A percentile compares a stretch with the other conserved stretches of the same genome.
Conservation (phyloP, 1,140 invertebrate species). For the Drosophila tropicalis region DNA sequence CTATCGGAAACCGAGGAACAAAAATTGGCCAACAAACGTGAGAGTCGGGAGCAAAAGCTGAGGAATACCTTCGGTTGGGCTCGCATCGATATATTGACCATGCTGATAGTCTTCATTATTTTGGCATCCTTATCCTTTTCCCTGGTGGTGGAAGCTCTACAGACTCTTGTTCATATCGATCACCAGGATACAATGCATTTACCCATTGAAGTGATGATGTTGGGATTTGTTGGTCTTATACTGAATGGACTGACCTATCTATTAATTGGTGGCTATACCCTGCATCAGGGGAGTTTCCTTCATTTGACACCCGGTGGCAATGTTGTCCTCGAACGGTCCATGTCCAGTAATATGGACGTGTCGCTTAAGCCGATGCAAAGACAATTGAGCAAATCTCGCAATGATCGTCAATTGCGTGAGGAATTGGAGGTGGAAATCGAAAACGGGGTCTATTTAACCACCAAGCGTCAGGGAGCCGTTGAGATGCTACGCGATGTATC, state of each 20-base stretch:
- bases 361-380: conserved; percentile 83
- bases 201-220: conserved; percentile 84
- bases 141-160: conserved; percentile 90
- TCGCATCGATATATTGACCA: conserved; percentile 92
- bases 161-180: conserved; percentile 90
- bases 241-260: conserved; percentile 89
- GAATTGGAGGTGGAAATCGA: conserved; percentile 66
- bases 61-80: conserved; percentile 97
- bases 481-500: conserved; percentile 87
- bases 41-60: conserved; percentile 86
- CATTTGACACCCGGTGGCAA: conserved; percentile 87
- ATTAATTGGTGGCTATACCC: conserved; percentile 91
- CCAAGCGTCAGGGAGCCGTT: conserved; percentile 82
- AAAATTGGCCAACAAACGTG: conserved; percentile 42
- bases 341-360: conserved; percentile 83
- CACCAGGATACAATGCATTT: conserved; percentile 88
- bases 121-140: conserved; percentile 93
- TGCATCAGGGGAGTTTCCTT: conserved; percentile 89
- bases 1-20: conserved; percentile 60
- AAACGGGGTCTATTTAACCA: conserved; percentile 71
- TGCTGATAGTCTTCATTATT: conserved; percentile 92
- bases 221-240: conserved; percentile 87
- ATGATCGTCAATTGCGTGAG: conserved; percentile 65
- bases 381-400: conserved; percentile 82
- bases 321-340: conserved; percentile 86